phyloP scores from a whole-genome alignment of 2,888 invertebrate genomes.

The Endomychus coccineus region DNA sequence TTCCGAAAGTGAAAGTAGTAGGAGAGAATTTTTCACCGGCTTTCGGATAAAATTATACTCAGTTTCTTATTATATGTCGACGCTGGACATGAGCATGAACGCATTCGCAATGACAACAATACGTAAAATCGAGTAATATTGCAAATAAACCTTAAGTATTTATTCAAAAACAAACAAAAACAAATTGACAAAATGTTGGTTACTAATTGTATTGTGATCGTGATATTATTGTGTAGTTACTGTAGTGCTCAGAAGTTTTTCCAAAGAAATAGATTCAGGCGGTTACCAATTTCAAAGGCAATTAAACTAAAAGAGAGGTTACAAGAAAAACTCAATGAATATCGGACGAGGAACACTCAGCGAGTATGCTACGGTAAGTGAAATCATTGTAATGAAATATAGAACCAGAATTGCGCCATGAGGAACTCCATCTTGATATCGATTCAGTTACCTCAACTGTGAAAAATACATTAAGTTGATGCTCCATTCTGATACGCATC shows the following conservation, averaged over 20 bases:
- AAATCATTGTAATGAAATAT: constrained; percentile 4
- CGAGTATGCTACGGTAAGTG: constrained; percentile 34
- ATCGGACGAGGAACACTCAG: constrained; percentile 30
- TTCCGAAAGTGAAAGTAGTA: constrained; percentile 12
- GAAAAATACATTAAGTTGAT: too few species aligned
- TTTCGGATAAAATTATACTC: constrained; percentile 9
- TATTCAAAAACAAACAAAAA: background rate
- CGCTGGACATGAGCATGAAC: background rate
- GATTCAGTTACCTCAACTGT: too few species aligned
- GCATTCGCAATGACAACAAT: background rate
- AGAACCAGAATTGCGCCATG: too few species aligned
- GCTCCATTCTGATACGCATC: too few species aligned
- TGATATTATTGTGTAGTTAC: constrained; percentile 9
- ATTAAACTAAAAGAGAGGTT: constrained; percentile 29
- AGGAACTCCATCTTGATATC: too few species aligned
- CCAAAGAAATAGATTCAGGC: constrained; percentile 20
- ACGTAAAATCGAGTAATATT: background rate
- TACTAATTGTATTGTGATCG: constrained; percentile 13
- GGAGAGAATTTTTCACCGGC: background rate
- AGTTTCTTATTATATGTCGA: constrained; percentile 9
- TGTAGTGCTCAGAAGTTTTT: constrained; percentile 21
- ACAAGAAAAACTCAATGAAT: constrained; percentile 27
- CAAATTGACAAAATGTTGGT: constrained; percentile 13
- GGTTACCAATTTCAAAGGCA: constrained; percentile 21
- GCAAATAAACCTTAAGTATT: too few species aligned